Evolutionary conservation across 2,888 invertebrate species (phyloP).

Genomic region (Lydus trimaculatus): DNA sequence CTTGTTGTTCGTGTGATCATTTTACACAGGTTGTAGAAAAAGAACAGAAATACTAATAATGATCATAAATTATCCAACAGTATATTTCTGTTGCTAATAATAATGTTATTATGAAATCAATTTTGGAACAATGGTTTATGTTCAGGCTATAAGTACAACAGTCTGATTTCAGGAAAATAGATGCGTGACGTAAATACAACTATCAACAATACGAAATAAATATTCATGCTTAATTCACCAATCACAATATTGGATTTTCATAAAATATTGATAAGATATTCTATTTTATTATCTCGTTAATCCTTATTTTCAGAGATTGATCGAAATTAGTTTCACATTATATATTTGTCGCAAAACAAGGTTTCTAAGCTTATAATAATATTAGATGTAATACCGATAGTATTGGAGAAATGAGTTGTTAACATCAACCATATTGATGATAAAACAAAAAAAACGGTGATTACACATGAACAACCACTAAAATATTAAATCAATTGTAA

Average conservation of each 20-base stretch:
- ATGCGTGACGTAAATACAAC: too few relatives aligned
- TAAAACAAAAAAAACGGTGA: neutral
- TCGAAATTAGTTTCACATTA: neutral
- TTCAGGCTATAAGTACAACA: too few relatives aligned
- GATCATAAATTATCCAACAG: neutral
- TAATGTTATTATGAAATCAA: neutral
- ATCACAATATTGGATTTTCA: too few relatives aligned
- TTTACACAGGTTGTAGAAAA: neutral
- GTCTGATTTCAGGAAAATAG: too few relatives aligned
- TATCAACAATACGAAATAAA: too few relatives aligned
- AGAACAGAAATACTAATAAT: neutral
- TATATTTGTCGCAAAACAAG: neutral
- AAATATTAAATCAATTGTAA: neutral
- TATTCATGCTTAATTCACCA: too few relatives aligned
- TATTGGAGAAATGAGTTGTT: constrained; percentile 14
- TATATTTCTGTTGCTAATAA: neutral
- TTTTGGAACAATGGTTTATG: neutral
- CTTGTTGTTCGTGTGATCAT: neutral
- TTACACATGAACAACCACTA: constrained; percentile 15
- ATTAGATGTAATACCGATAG: constrained; percentile 15
- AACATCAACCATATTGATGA: constrained; percentile 9
- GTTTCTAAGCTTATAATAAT: constrained; percentile 16
- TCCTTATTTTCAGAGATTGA: neutral
- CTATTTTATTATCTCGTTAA: neutral
- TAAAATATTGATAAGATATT: neutral